Percentiles rank a stretch among this genome's conserved stretches.
Evolutionary conservation across 2,888 invertebrate species (phyloP).

Genomic region (Mesopsocus fuscifrons): DNA sequence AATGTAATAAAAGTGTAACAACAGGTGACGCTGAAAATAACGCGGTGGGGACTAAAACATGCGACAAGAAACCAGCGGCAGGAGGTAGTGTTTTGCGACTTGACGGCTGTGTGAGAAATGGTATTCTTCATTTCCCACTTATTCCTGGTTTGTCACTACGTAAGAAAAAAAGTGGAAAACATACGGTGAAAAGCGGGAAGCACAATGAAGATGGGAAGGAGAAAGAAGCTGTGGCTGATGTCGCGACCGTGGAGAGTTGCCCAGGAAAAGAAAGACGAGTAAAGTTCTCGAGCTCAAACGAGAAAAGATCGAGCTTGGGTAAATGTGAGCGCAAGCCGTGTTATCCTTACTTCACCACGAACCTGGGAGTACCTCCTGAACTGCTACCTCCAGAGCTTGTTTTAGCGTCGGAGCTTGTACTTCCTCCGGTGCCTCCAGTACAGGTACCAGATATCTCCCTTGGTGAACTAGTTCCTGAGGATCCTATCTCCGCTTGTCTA

Average conservation of each 20-base stretch:
- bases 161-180: background rate
- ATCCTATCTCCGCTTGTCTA: constrained; percentile 18
- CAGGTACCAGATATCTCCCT: constrained; percentile 5
- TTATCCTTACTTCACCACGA: background rate
- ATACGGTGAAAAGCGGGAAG: background rate
- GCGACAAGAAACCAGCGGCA: background rate
- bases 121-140: background rate
- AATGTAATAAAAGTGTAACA: no score
- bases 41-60: background rate
- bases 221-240: background rate
- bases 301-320: background rate
- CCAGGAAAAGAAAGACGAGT: background rate
- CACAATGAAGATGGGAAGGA: background rate
- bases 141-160: background rate
- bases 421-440: constrained; percentile 6
- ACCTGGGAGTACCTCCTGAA: background rate
- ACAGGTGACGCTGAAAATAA: no score
- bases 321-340: background rate
- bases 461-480: constrained; percentile 15
- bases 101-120: background rate
- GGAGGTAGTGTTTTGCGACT: background rate
- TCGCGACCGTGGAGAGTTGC: background rate
- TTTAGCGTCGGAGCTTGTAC: background rate
- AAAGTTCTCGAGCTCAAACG: background rate
- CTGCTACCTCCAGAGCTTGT: background rate